Percentiles rank a stretch among this genome's conserved stretches.
phyloP scores from a whole-genome alignment of 1,140 invertebrate species.

The Calosoma granatense region DNA sequence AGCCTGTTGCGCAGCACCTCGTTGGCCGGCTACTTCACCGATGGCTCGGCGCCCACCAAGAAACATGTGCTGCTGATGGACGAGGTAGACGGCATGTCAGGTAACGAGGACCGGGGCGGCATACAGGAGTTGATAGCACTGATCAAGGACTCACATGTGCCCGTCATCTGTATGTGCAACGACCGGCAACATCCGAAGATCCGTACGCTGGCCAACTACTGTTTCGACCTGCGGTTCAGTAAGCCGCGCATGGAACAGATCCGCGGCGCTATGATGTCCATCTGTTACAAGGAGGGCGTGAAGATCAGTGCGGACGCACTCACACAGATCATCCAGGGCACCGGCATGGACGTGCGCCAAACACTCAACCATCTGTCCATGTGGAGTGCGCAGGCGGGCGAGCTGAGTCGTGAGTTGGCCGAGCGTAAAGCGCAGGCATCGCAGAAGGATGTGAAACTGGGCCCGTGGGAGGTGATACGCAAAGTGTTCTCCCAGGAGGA shows the following conservation, averaged over 20 bases:
- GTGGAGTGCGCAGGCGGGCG: constrained; percentile 50
- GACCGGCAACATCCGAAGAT: constrained; percentile 93
- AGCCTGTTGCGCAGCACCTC: constrained; percentile 66
- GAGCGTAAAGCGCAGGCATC: constrained; percentile 43
- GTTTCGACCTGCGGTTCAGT: constrained; percentile 82
- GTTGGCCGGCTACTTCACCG: constrained; percentile 45
- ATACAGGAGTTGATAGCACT: constrained; percentile 87
- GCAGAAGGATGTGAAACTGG: constrained; percentile 80
- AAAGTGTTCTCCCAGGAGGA: constrained; percentile 82
- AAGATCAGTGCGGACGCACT: constrained; percentile 68
- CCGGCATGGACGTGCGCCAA: constrained; percentile 91
- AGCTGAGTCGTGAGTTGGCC: constrained; percentile 37
- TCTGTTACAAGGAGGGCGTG: constrained; percentile 87
- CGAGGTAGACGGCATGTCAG: constrained; percentile 99
- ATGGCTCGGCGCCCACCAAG: constrained; percentile 27
- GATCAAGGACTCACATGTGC: constrained; percentile 84
- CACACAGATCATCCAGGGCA: constrained; percentile 73
- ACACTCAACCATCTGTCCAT: constrained; percentile 80
- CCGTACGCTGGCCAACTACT: constrained; percentile 85
- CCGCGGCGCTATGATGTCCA: constrained; percentile 76
- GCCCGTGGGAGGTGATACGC: constrained; percentile 87
- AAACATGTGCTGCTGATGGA: constrained; percentile 97
- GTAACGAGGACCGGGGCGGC: constrained; percentile 97
- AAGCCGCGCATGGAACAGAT: constrained; percentile 85
- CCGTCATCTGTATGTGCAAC: constrained; percentile 98